Evolutionary conservation across 2,113 vertebrate genomes (phyloP), one percentile per base, ranked within the genome.

Genomic region (Anhinga rufa): DNA sequence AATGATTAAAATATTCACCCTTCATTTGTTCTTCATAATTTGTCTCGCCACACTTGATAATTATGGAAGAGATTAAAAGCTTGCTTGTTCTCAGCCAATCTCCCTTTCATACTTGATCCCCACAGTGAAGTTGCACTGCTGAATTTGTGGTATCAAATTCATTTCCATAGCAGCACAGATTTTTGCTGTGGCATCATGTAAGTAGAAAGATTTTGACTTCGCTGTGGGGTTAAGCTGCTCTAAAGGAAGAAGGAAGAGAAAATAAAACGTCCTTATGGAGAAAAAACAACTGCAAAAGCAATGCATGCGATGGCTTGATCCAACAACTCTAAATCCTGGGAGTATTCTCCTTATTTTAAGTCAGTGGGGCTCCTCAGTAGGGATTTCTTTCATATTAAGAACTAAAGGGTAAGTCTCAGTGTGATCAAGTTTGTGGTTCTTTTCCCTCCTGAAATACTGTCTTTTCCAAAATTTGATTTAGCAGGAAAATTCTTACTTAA

Each of bases 1-100:
- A 94, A 93, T 64, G 82, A 92, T 93, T 85, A 74, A 87, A 89
- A 83, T 88, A 85, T 95, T 95, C 71, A 97, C 87, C 90, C 93
- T 96, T 95, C 87, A 81, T 71, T 95, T 95, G 60, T 84, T 96
- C 78, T 91, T 95, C 55, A n/a, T 86, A 80, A 93, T 95, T 95
- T 75, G 29, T 92, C 85, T 97, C 3, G 4, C 58, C 64, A 78
- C 71, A n/a, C 49, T 94, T 68, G 46, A 55, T 96, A 94, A 96
- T 96, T 95, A 92, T 14, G 72, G 46, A 42, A 82, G 89, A 94
- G 89, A 87, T 95, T 92, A 94, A 95, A 91, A 96, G 49, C 85
- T 83, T 90, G 65, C 84, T 86, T 89, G 46, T 92, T 97, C 76
- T 94, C 78, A 90, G 54, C 65, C 85, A 86, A 26, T 92, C 82